Evolutionary conservation across 1,140 invertebrate species (phyloP), one percentile per base, ranked within the genome.

Genomic region (Theocolax elegans): DNA sequence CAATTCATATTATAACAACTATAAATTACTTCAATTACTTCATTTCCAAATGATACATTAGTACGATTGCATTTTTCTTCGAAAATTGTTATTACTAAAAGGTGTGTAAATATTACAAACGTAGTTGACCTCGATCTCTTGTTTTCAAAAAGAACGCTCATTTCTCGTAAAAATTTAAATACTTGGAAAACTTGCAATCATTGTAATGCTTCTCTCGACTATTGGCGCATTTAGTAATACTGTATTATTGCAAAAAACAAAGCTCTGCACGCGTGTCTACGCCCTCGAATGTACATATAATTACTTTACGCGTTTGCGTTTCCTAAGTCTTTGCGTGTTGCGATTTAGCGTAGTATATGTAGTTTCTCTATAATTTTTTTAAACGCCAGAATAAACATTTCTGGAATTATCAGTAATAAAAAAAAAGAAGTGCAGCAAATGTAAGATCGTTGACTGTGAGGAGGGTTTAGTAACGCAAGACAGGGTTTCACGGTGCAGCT

Each of bases 401-500:
- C 21, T 42, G 8, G 19, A 56, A 53, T 53, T 7, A 29, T 53
- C 31, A 53, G 1, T 13, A 25, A 3, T 29, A n/a, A 51, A 23
- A 12, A 17, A 54, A 10, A 31, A 54, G 46, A 49, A 23, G 3
- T 19, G 21, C 8, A 29, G 13, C 23, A 46, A 62, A 46, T 29
- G 23, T 27, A n/a, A n/a, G n/a, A n/a, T n/a, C n/a, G n/a, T n/a
- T n/a, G n/a, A n/a, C n/a, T n/a, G n/a, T 7, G 25, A 72, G 21
- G 25, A 66, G 54, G 25, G 54, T 42, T 54, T 21, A 38, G n/a
- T 58, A 42, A 48, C 12, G 38, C 12, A 23, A 67, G 17, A 17
- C 25, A 49, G 54, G 27, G 8, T 49, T 59, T 59, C 27, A 35
- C 10, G 12, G 49, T 64, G 53, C 53, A 66, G 51, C 53, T 71